Conservation (phyloP, 2,113 vertebrate species). For the Halichoerus grypus region DNA sequence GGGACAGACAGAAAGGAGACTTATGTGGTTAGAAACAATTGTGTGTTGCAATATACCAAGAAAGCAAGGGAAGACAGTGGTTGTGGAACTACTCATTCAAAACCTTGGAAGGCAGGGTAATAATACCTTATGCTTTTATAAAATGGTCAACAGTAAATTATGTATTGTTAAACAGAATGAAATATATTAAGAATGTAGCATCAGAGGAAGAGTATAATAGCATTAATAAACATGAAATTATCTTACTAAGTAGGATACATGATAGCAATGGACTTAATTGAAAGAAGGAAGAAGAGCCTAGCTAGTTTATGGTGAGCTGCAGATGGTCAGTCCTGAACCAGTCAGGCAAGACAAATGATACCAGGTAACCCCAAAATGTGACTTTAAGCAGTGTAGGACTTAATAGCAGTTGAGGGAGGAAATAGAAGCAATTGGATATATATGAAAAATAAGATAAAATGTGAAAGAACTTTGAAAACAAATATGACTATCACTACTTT, state of each 20-base stretch:
- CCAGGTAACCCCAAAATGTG: neutral
- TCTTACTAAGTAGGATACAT: neutral
- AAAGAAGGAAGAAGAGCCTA: neutral
- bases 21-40: neutral
- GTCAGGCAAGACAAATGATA: neutral
- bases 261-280: neutral
- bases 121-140: neutral
- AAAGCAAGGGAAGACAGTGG: neutral
- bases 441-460: neutral
- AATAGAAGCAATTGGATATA: neutral
- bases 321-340: neutral
- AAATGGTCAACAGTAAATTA: neutral
- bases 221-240: constrained; percentile 1
- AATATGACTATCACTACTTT: neutral
- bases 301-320: neutral
- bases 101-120: neutral
- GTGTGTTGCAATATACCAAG: neutral
- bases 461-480: neutral
- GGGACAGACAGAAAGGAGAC: neutral
- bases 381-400: neutral
- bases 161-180: neutral
- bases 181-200: neutral
- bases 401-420: neutral
- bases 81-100: neutral
- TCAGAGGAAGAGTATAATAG: neutral